phyloP scores from a whole-genome alignment of 2,113 vertebrate species.

The Podocnemis expansa region DNA sequence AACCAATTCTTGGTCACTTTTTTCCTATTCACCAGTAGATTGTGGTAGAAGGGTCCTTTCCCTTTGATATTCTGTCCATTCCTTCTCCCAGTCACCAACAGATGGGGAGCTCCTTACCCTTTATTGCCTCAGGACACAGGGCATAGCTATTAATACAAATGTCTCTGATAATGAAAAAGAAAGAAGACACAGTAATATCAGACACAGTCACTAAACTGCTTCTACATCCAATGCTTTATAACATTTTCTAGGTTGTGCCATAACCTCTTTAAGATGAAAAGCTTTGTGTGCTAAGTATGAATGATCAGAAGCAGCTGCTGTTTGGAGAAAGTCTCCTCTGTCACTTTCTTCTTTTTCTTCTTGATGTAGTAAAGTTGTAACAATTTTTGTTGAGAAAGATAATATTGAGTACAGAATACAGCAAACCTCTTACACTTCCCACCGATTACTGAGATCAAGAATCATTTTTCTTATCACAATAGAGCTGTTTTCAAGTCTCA shows the following conservation, averaged over 20 bases:
- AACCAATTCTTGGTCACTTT: neutral
- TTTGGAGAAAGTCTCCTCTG: neutral
- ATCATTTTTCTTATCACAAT: neutral
- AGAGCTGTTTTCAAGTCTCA: neutral
- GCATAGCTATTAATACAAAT: neutral
- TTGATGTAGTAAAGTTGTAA: neutral
- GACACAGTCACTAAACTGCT: neutral
- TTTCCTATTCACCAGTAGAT: neutral
- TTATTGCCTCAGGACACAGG: neutral
- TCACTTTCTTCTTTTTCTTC: neutral
- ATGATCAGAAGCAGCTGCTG: neutral
- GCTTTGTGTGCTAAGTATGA: neutral
- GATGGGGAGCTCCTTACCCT: conserved; percentile 25
- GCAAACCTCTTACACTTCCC: neutral
- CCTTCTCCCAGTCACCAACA: conserved; percentile 24
- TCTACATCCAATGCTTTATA: neutral
- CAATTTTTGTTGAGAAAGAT: neutral
- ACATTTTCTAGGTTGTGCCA: neutral
- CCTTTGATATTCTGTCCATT: neutral
- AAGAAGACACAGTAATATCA: neutral
- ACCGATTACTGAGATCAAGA: neutral
- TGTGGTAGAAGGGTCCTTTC: neutral
- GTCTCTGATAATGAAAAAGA: neutral
- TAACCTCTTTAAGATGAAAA: neutral
- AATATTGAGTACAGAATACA: neutral